Evolutionary conservation across 1,140 invertebrate genomes (phyloP).

Genomic region (Euura saliciscinereae): DNA sequence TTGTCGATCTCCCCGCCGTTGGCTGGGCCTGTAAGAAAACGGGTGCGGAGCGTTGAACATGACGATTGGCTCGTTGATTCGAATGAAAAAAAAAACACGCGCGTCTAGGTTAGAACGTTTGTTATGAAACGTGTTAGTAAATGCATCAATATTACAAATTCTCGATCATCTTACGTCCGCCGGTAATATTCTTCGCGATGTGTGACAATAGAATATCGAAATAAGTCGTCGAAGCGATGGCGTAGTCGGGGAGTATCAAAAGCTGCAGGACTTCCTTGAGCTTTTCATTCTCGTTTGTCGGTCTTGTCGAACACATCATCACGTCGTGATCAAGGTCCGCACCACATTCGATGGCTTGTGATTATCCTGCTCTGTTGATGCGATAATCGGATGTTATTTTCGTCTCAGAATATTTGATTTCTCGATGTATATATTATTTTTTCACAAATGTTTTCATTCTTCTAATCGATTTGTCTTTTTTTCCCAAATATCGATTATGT

Average conservation of each 20-base stretch:
- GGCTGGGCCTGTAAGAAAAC: constrained; percentile 23
- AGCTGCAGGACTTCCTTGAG: constrained; percentile 49
- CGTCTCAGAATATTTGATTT: no score
- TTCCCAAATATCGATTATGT: no score
- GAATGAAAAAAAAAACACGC: neutral
- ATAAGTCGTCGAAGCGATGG: constrained; percentile 48
- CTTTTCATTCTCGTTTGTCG: constrained; percentile 31
- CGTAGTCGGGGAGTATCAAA: constrained; percentile 50
- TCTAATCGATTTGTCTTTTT: no score
- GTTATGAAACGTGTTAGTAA: constrained; percentile 1
- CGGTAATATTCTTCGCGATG: constrained; percentile 33
- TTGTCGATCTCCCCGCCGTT: constrained; percentile 30
- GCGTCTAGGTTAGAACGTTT: neutral
- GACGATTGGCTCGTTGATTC: no score
- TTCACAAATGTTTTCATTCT: no score
- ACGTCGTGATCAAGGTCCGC: no score
- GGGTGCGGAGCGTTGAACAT: no score
- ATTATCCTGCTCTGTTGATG: no score
- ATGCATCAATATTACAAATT: no score
- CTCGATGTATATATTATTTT: no score
- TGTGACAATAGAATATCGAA: constrained; percentile 53
- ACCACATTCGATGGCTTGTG: no score
- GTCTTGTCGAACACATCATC: constrained; percentile 23
- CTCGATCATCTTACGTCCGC: neutral
- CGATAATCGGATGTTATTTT: no score